Percentiles rank a stretch among this genome's conserved stretches.
Evolutionary conservation across 2,113 vertebrate species (phyloP).

Genomic region (Alethe diademata): DNA sequence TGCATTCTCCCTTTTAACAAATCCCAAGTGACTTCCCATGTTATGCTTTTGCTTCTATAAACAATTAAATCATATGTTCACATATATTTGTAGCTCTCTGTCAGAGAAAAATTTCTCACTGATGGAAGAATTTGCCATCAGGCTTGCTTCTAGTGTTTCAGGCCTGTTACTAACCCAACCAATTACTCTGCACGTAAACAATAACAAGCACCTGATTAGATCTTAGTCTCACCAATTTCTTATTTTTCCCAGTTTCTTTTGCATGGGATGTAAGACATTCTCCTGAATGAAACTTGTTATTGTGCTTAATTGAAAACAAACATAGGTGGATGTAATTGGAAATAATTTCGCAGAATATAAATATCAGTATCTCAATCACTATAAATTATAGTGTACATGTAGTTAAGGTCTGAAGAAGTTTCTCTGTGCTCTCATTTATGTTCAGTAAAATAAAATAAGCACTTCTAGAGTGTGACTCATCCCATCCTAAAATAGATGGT

Average conservation of each 20-base stretch:
- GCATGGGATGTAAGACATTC: not conserved
- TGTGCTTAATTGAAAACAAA: not conserved
- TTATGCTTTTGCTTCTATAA: conserved; percentile 40
- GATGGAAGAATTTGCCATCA: not conserved
- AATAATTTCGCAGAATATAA: not conserved
- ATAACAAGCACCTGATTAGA: not conserved
- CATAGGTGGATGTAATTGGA: not conserved
- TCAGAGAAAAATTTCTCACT: not conserved
- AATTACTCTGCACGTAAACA: not conserved
- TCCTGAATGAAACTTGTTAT: not conserved
- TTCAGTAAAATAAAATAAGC: conserved; percentile 8
- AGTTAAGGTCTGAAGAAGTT: not conserved
- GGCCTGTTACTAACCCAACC: not conserved
- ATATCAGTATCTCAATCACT: not conserved
- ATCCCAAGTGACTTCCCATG: not conserved
- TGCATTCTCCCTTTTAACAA: conserved; percentile 1
- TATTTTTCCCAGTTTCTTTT: not conserved
- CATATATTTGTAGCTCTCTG: not conserved
- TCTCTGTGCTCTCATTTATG: not conserved
- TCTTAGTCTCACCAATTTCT: not conserved
- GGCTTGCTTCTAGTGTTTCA: not conserved
- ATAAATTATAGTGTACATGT: not conserved
- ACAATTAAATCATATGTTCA: conserved; percentile 3
- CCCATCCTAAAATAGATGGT: not conserved
- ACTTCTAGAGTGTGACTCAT: not conserved